phyloP scores from a whole-genome alignment of 2,888 invertebrate genomes.

The Axea sp. region DNA sequence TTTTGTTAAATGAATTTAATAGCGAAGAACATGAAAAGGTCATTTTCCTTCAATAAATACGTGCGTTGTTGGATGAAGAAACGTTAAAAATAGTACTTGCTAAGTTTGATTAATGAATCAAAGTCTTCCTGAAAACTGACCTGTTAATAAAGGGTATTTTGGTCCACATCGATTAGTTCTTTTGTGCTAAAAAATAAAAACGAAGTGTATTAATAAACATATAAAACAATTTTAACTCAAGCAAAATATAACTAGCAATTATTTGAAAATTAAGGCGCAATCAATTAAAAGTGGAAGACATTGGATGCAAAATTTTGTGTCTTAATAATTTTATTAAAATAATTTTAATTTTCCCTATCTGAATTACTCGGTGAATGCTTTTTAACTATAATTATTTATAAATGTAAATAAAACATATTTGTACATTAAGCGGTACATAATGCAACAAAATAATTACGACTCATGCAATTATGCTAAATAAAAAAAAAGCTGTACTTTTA shows the following conservation, averaged over 20 bases:
- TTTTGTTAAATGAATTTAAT: not conserved
- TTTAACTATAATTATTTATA: not conserved
- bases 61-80: not conserved
- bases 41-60: not conserved
- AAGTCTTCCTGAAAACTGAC: conserved; percentile 38
- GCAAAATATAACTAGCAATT: conserved; percentile 21
- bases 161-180: conserved; percentile 95
- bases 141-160: conserved; percentile 86
- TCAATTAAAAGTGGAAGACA: conserved; percentile 8
- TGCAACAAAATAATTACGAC: too few relatives aligned
- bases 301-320: conserved; percentile 11
- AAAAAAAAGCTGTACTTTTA: too few relatives aligned
- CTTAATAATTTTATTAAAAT: conserved; percentile 3
- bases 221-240: not conserved
- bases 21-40: not conserved
- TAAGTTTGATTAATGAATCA: conserved; percentile 12
- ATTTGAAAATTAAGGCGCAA: conserved; percentile 19
- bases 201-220: conserved; percentile 56
- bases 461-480: too few relatives aligned
- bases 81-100: not conserved
- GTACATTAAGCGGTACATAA: too few relatives aligned
- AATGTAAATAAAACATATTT: not conserved
- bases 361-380: too few relatives aligned
- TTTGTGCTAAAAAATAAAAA: conserved; percentile 86
- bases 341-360: too few relatives aligned